phyloP scores from a whole-genome alignment of 1,140 invertebrate genomes.

The Lethrus apterus region DNA sequence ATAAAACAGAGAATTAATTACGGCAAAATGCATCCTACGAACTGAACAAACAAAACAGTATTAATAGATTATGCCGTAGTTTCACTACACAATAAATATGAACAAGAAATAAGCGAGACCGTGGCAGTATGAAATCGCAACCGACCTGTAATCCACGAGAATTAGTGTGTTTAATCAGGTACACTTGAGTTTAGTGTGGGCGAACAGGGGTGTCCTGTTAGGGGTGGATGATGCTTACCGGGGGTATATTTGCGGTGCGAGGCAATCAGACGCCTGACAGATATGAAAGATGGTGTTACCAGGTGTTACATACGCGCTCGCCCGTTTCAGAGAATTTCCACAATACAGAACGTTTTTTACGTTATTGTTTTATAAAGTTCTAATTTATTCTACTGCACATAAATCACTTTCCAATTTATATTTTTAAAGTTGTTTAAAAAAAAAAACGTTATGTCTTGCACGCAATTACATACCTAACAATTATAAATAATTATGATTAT shows the following conservation, averaged over 20 bases:
- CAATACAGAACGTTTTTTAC: background rate
- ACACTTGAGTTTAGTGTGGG: slow-evolving; percentile 1
- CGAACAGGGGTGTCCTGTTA: background rate
- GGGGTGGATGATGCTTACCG: background rate
- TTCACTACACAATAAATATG: no score
- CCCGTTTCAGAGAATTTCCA: slow-evolving; percentile 14
- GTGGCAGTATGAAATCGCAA: slow-evolving; percentile 1
- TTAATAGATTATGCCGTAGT: no score
- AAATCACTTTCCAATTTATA: no score
- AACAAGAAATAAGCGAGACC: no score
- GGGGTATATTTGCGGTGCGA: slow-evolving; percentile 31
- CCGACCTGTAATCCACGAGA: slow-evolving; percentile 1
- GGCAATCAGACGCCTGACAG: slow-evolving; percentile 28
- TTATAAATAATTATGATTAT: no score
- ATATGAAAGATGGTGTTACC: slow-evolving; percentile 28
- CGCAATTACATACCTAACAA: no score
- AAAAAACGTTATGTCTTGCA: no score
- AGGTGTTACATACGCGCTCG: slow-evolving; percentile 29
- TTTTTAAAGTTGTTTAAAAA: no score
- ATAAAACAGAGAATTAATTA: no score
- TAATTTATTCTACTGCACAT: no score
- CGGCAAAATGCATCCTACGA: no score
- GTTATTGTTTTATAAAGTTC: background rate
- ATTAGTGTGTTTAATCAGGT: slow-evolving; percentile 8
- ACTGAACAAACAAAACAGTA: no score